These are phyloP conservation scores for Hippopotamyrus pictus DNA, from an alignment of 2,797 vertebrate genomes.

Conservation along the genomic window DNA sequence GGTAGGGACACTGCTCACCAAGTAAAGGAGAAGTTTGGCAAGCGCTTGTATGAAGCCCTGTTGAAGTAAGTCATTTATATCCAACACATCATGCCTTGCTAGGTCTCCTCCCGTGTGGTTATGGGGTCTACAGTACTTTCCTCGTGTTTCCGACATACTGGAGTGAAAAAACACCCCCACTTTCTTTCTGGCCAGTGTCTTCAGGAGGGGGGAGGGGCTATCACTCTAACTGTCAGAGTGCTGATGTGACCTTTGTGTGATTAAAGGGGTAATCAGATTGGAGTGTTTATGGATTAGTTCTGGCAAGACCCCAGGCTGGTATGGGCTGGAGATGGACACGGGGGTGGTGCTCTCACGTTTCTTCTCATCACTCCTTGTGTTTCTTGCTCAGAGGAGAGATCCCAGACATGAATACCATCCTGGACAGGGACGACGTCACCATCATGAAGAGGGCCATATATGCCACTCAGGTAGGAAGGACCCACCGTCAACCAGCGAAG, in stretches of 20 bases:
- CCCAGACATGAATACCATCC: constrained; percentile 83
- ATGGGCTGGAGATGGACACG: neutral
- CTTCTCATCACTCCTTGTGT: neutral
- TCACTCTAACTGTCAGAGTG: neutral
- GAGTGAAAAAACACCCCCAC: neutral
- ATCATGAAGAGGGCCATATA: constrained; percentile 96
- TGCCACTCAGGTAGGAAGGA: constrained; percentile 80
- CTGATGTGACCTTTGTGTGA: constrained; percentile 19
- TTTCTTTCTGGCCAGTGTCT: neutral
- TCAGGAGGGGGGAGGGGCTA: neutral
- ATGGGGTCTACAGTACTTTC: neutral
- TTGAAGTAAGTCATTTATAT: constrained; percentile 66
- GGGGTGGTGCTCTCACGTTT: neutral
- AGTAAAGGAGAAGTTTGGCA: constrained; percentile 94
- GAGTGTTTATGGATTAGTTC: neutral
- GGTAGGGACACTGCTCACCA: constrained; percentile 84
- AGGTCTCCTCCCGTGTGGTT: neutral
- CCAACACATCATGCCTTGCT: neutral
- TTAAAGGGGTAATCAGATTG: constrained; percentile 16
- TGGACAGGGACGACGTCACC: constrained; percentile 88
- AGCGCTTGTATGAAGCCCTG: constrained; percentile 82
- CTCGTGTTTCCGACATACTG: neutral
- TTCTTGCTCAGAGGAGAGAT: constrained; percentile 75
- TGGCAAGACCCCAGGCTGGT: neutral
- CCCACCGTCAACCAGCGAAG: neutral